Percentiles rank a stretch among this genome's conserved stretches.
Conservation (phyloP, 92 coral and sea anemone genomes). For the Epizoanthus fatuus region DNA sequence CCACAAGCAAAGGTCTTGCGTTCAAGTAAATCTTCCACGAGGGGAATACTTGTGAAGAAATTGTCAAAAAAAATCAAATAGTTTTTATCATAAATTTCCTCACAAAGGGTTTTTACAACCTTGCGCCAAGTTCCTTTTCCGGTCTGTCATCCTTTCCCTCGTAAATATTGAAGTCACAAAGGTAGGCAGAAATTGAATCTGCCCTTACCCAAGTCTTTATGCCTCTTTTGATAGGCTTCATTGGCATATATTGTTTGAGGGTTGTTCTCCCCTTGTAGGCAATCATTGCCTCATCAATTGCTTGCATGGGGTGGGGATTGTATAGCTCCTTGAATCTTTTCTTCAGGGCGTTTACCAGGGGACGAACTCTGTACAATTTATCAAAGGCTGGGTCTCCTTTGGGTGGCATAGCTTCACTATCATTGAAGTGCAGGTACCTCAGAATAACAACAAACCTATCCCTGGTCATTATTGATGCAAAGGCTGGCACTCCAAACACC, state of each 20-base stretch:
- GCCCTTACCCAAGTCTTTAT: slow-evolving; percentile 40
- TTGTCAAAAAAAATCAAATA: slow-evolving; percentile 37
- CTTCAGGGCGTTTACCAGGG: slow-evolving; percentile 26
- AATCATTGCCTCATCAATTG: slow-evolving; percentile 51
- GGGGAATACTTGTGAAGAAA: slow-evolving; percentile 34
- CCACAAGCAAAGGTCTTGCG: slow-evolving; percentile 37
- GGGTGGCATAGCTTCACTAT: slow-evolving; percentile 31
- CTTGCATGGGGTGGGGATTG: slow-evolving; percentile 35
- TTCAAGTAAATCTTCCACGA: slow-evolving; percentile 27
- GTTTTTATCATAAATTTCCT: slow-evolving; percentile 19
- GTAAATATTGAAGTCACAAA: slow-evolving; percentile 45
- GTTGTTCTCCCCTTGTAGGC: slow-evolving; percentile 27
- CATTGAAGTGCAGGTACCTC: slow-evolving; percentile 18
- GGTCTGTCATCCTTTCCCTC: slow-evolving; percentile 36
- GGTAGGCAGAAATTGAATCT: slow-evolving; percentile 23
- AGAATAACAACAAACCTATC: slow-evolving; percentile 23
- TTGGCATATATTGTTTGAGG: slow-evolving; percentile 44
- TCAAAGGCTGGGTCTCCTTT: slow-evolving; percentile 43
- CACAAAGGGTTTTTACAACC: slow-evolving; percentile 41
- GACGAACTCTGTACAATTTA: slow-evolving; percentile 40
- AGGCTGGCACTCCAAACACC: slow-evolving; percentile 45
- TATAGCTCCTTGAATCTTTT: slow-evolving; percentile 33
- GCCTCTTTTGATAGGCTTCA: slow-evolving; percentile 52
- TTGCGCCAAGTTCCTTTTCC: slow-evolving; percentile 29
- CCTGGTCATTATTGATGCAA: slow-evolving; percentile 31